phyloP scores from a whole-genome alignment of 1,140 invertebrate species.

The Drosophila santomea region DNA sequence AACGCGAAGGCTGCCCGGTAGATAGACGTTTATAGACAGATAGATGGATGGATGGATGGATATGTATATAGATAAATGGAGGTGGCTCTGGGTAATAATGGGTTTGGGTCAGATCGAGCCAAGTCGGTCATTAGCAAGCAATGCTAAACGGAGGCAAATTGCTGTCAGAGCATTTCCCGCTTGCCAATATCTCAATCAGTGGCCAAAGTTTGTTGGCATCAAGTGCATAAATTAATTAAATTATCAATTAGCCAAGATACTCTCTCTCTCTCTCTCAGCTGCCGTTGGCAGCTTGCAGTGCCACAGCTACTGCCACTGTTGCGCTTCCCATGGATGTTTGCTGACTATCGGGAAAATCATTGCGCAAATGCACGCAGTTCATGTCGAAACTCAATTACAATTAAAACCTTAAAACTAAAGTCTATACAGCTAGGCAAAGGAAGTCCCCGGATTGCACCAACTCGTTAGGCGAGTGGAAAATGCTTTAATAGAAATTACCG shows the following conservation, averaged over 20 bases:
- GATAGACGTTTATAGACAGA: neutral
- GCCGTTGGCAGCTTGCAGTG: neutral
- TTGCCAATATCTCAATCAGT: conserved; percentile 50
- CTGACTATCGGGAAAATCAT: conserved; percentile 73
- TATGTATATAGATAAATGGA: conserved; percentile 9
- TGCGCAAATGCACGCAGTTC: conserved; percentile 78
- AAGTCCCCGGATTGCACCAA: conserved; percentile 30
- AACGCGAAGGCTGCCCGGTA: conserved; percentile 24
- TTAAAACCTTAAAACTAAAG: conserved; percentile 68
- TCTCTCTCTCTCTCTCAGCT: conserved; percentile 4
- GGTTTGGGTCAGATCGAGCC: conserved; percentile 27
- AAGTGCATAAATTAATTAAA: conserved; percentile 70
- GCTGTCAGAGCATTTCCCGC: conserved; percentile 65
- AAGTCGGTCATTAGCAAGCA: conserved; percentile 40
- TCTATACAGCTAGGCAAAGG: conserved; percentile 9
- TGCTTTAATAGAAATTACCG: conserved; percentile 70
- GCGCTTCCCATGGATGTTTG: conserved; percentile 16
- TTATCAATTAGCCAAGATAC: conserved; percentile 69
- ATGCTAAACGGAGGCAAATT: conserved; percentile 64
- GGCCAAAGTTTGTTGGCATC: conserved; percentile 36
- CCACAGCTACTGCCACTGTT: neutral
- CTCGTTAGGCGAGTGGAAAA: conserved; percentile 70
- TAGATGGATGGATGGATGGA: neutral
- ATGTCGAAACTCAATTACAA: conserved; percentile 78
- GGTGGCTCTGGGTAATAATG: conserved; percentile 36